Evolutionary conservation across 2,888 invertebrate species (phyloP).

Genomic region (Nomada ruficornis): DNA sequence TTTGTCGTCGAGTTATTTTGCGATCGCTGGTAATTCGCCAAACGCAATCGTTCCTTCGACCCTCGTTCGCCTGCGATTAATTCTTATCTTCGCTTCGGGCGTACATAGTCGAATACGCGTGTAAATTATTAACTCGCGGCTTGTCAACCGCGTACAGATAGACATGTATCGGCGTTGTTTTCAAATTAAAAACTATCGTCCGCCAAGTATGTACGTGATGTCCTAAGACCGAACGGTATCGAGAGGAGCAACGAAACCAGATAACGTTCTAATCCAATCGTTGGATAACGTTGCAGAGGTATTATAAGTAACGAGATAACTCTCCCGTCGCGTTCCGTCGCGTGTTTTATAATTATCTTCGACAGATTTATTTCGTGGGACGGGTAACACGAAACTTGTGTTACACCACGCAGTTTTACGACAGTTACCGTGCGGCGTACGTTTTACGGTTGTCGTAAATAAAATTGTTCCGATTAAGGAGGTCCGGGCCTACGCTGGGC

Average conservation of each 20-base stretch:
- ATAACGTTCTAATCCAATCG: slow-evolving; percentile 26
- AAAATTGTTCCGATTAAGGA: no score
- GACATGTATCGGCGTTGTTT: no score
- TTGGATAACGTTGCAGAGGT: slow-evolving; percentile 25
- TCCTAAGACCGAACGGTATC: background rate
- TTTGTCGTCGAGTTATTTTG: slow-evolving; percentile 63
- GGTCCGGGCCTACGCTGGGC: background rate
- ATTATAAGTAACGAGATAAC: slow-evolving; percentile 27
- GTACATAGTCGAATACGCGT: no score
- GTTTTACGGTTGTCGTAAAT: no score
- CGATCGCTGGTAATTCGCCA: slow-evolving; percentile 52
- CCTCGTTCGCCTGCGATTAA: background rate
- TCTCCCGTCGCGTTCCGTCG: slow-evolving; percentile 32
- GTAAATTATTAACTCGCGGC: no score
- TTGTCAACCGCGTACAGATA: no score
- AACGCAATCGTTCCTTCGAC: slow-evolving; percentile 5
- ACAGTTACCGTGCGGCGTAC: slow-evolving; percentile 16
- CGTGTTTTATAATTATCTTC: slow-evolving; percentile 39
- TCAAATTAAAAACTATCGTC: no score
- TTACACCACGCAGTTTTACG: slow-evolving; percentile 35
- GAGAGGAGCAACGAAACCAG: background rate
- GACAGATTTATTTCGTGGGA: slow-evolving; percentile 47
- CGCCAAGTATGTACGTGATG: background rate
- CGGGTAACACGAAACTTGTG: slow-evolving; percentile 26
- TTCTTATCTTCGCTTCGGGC: no score